Evolutionary conservation across 2,888 invertebrate genomes (phyloP), one percentile per base, ranked within the genome.

Genomic region (Dichetophora obliterata): DNA sequence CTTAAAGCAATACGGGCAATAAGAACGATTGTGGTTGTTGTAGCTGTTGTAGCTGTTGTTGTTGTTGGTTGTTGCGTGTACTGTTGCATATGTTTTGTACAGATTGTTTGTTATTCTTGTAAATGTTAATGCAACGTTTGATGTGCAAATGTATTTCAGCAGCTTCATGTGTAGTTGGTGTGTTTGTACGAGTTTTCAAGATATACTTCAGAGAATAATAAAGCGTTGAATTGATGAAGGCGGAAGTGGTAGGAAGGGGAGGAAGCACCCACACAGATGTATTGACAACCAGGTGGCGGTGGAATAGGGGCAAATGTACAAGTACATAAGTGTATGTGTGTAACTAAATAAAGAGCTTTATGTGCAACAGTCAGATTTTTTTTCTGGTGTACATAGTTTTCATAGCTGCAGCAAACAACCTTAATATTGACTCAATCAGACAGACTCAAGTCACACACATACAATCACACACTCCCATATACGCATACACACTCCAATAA

Each of bases 381-480:
- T 37, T 66, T 66, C 22, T n/a, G 4, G 24, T 65, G 34, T 24
- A 24, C 59, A 59, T 22, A 37, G 19, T 37, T 24, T 22, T 27
- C 11, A 65, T 31, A 65, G 34, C 3, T 19, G 19, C 65, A 27
- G 31, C 65, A 27, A 27, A 31, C 65, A 27, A 31, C 22, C 31
- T 19, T 14, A 65, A 65, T 65, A 37, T 65, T 43, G 57, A 59
- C 57, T 24, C 24, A 24, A 59, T 59, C 57, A 24, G n/a, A 27
- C 19, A 34, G 34, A 19, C n/a, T 31, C 9, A 9, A n/a, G 11
- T 19, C 37, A 65, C 43, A 65, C 65, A 65, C 37, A 31, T 16
- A 65, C 37, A 65, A 34, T n/a, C 3, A 57, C 1, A n/a, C 2
- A n/a, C 2, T 11, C 4, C 24, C 1, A 31, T 31, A 63, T 1